Conservation (phyloP, 1,140 invertebrate species). For the Solenopsis fugax region DNA sequence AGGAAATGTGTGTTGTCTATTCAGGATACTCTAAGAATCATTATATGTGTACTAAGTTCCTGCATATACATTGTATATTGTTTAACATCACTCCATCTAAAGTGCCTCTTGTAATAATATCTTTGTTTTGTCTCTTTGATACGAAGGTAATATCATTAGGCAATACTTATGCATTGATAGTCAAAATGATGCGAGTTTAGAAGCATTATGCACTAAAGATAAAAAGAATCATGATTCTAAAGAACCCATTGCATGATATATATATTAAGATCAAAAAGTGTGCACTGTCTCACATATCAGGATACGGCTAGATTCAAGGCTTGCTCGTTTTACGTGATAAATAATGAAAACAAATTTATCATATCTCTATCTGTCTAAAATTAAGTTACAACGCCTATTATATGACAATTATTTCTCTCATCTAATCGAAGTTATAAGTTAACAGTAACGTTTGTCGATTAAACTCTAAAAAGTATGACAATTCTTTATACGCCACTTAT, state of each 20-base stretch:
- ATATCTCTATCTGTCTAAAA: not conserved
- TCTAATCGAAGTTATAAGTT: not conserved
- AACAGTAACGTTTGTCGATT: not conserved
- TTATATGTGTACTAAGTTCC: constrained; percentile 40
- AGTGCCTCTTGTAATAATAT: constrained; percentile 44
- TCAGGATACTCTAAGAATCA: constrained; percentile 16
- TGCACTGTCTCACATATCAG: constrained; percentile 72
- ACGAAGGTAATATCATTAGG: constrained; percentile 33
- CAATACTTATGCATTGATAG: not conserved
- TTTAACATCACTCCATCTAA: constrained; percentile 52
- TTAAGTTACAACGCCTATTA: not conserved
- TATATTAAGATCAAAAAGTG: constrained; percentile 57
- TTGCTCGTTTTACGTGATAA: constrained; percentile 42
- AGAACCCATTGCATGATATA: constrained; percentile 68
- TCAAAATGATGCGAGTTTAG: constrained; percentile 12
- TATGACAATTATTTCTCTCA: not conserved
- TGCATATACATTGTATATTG: constrained; percentile 58
- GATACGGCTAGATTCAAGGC: constrained; percentile 58
- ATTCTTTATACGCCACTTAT: not conserved
- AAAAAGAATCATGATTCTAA: constrained; percentile 15
- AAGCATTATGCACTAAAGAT: constrained; percentile 24
- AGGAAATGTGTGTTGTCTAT: constrained; percentile 24
- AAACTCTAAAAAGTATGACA: not conserved
- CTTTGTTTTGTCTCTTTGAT: constrained; percentile 13
- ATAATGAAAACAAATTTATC: constrained; percentile 19